A percentile compares a stretch with the other conserved stretches of the same genome.
Evolutionary conservation across 2,888 invertebrate species (phyloP).

Genomic region (Lycaena phlaeas): DNA sequence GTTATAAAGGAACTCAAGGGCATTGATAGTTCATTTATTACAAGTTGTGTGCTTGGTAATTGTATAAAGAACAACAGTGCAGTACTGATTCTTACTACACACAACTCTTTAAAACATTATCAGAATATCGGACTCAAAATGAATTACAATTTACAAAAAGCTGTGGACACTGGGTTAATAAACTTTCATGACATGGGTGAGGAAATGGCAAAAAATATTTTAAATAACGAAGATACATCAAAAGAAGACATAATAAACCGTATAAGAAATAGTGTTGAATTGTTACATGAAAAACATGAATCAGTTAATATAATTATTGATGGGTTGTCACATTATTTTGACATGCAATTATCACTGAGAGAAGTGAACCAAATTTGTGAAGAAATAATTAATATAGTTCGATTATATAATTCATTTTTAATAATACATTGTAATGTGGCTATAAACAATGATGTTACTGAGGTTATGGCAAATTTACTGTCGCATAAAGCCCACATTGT

Average conservation of each 20-base stretch:
- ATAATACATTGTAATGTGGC: conserved; percentile 74
- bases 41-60: conserved; percentile 77
- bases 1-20: conserved; percentile 79
- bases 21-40: conserved; percentile 81
- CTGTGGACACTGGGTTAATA: conserved; percentile 44
- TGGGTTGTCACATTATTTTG: conserved; percentile 80
- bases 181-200: conserved; percentile 42
- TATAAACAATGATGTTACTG: conserved; percentile 69
- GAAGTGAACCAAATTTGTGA: conserved; percentile 67
- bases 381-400: conserved; percentile 47
- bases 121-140: conserved; percentile 82
- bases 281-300: conserved; percentile 39
- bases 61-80: conserved; percentile 73
- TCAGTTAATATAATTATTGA: conserved; percentile 77
- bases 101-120: conserved; percentile 81
- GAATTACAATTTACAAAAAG: conserved; percentile 77
- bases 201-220: conserved; percentile 30
- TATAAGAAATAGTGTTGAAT: conserved; percentile 46
- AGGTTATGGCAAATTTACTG: conserved; percentile 73
- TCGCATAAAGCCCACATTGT: conserved; percentile 76
- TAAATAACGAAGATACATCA: conserved; percentile 31
- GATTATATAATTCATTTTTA: conserved; percentile 45
- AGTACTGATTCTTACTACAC: conserved; percentile 77
- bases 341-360: conserved; percentile 70
- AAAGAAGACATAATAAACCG: conserved; percentile 49